phyloP scores from a whole-genome alignment of 2,888 invertebrate genomes.

The Athripsodes cinereus region DNA sequence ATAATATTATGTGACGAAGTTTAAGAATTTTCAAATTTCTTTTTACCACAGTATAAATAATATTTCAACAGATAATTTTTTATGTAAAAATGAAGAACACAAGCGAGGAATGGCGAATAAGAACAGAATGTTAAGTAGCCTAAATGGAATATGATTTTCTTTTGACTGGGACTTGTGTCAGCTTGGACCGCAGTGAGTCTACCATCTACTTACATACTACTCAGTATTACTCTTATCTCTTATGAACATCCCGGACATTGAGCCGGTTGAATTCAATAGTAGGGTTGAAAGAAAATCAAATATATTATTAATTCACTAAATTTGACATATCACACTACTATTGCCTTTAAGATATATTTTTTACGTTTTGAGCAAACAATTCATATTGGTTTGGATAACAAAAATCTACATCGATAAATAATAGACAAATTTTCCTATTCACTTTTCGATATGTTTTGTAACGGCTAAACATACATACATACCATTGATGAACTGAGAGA shows the following conservation, averaged over 20 bases:
- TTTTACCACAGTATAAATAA: neutral
- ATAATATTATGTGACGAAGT: neutral
- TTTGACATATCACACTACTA: no score
- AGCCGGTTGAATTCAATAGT: neutral
- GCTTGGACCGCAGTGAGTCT: conserved; percentile 13
- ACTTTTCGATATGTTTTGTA: no score
- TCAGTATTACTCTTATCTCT: neutral
- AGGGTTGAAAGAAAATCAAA: no score
- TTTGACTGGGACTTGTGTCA: conserved; percentile 22
- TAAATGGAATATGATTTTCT: conserved; percentile 28
- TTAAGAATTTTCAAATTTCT: neutral
- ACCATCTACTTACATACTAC: neutral
- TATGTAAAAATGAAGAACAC: neutral
- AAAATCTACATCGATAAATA: no score
- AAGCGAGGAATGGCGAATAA: conserved; percentile 16
- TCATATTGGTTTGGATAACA: no score
- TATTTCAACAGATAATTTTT: conserved; percentile 13
- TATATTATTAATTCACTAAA: no score
- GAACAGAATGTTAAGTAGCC: conserved; percentile 28
- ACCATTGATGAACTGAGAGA: no score
- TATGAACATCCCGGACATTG: neutral
- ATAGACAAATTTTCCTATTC: no score
- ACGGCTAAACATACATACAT: no score
- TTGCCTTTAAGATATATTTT: no score
- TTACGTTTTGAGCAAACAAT: no score